phyloP scores from a whole-genome alignment of 2,797 vertebrate species.

The Arnoldichthys spilopterus region DNA sequence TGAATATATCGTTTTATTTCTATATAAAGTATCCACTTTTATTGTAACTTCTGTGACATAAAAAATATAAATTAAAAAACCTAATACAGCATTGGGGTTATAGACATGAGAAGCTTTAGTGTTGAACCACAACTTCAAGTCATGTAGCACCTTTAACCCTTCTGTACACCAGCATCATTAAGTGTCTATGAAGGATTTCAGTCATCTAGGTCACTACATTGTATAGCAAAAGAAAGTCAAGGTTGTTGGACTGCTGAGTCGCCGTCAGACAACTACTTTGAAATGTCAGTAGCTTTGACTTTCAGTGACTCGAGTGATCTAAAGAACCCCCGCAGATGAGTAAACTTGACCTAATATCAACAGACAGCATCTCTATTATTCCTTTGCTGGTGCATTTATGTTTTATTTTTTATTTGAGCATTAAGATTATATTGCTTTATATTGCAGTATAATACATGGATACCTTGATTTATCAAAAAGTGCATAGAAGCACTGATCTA shows the following conservation, averaged over 20 bases:
- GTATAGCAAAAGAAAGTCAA: not conserved
- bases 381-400: not conserved
- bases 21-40: not conserved
- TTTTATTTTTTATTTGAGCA: not conserved
- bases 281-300: not conserved
- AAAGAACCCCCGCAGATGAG: not conserved
- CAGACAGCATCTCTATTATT: not conserved
- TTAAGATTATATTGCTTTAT: not conserved
- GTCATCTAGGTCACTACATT: not conserved
- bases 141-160: not conserved
- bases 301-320: not conserved
- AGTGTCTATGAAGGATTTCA: not conserved
- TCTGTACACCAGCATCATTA: not conserved
- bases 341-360: not conserved
- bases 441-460: not conserved
- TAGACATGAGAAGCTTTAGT: not conserved
- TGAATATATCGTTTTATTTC: not conserved
- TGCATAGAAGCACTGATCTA: not conserved
- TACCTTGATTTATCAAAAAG: not conserved
- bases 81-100: not conserved
- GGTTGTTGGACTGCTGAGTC: not conserved
- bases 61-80: too few species aligned
- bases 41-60: not conserved
- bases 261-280: not conserved
- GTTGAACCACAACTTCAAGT: not conserved